Percentiles rank a stretch among this genome's conserved stretches.
Conservation (phyloP, 2,113 vertebrate species). For the Dascyllus trimaculatus region DNA sequence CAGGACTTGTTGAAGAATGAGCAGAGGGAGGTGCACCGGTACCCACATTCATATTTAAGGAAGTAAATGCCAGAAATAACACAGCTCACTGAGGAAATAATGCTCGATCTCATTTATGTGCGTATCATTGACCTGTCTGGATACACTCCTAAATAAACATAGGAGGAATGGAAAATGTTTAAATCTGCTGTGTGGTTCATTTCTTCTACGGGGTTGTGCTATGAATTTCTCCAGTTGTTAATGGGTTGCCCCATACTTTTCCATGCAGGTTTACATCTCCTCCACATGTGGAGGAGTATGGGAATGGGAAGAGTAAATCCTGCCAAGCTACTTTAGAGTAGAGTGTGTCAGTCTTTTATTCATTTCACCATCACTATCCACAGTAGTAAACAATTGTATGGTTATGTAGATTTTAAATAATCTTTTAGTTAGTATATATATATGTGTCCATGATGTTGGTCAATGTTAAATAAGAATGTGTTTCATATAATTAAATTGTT, state of each 20-base stretch:
- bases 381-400: too few species aligned
- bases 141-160: slow-evolving; percentile 39
- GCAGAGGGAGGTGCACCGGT: slow-evolving; percentile 38
- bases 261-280: slow-evolving; percentile 1
- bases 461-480: too few species aligned
- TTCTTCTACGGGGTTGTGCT: slow-evolving; percentile 14
- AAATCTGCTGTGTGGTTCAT: slow-evolving; percentile 24
- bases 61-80: slow-evolving; percentile 45
- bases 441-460: too few species aligned
- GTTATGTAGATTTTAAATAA: too few species aligned
- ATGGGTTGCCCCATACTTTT: slow-evolving; percentile 10
- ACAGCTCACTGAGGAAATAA: slow-evolving; percentile 21
- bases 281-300: slow-evolving; percentile 27
- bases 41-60: slow-evolving; percentile 23
- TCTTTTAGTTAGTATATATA: too few species aligned
- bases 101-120: slow-evolving; percentile 26
- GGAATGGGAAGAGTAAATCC: not conserved
- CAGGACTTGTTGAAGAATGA: slow-evolving; percentile 74
- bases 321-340: not conserved
- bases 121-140: slow-evolving; percentile 23
- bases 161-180: slow-evolving; percentile 16
- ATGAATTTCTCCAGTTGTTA: not conserved
- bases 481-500: too few species aligned
- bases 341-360: too few species aligned
- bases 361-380: not conserved